Base-by-base conservation (phyloP, 1,140 invertebrate genomes). In the Plectrocnemia conspersa region DNA sequence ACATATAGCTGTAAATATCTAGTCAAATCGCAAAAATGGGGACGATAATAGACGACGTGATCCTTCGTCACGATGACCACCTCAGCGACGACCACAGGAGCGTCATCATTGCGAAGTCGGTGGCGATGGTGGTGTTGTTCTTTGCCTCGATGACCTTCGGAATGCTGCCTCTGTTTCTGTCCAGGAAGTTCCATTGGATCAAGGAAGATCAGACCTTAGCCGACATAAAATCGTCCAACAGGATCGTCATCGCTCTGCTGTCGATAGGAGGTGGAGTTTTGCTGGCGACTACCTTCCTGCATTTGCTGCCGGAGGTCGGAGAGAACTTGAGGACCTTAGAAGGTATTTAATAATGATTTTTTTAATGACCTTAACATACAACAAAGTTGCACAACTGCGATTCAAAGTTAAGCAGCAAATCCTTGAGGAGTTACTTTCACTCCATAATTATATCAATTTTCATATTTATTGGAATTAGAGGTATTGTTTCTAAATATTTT, bases 191-290 rank as follows among this genome's bases (percentile, higher is more conserved):
- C 54, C 76, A 79, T 23, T 85, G 80, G 81, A 62, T 74, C 4
- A 63, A 64, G 1, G 57, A 71, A 50, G 56, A 67, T n/a, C 53
- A 61, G 54, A 29, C 25, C 3, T 68, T 66, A 6, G 41, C 62
- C 1, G 70, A 79, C 68, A 66, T 76, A 65, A 65, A 76, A 64
- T 71, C 62, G 23, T 68, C 64, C 29, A 72, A 74, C 54, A 63
- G 64, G 48, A 52, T 72, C 3, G 68, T 72, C 19, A 64, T 70
- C 54, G 69, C 67, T 2, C 52, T 93, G 5, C 74, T 93, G 21
- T 89, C 89, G 58, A 90, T 95, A 61, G 92, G 92, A 1, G 93
- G 91, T 2, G 93, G 94, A 1, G 91, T 96, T 1, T 78, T 97
- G 10, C 77, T 97, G 52, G 85, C 86, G 35, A 96, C 93, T 1